Percentiles rank a stretch among this genome's conserved stretches.
Evolutionary conservation across 2,797 vertebrate genomes (phyloP).

Genomic region (Characodon lateralis): DNA sequence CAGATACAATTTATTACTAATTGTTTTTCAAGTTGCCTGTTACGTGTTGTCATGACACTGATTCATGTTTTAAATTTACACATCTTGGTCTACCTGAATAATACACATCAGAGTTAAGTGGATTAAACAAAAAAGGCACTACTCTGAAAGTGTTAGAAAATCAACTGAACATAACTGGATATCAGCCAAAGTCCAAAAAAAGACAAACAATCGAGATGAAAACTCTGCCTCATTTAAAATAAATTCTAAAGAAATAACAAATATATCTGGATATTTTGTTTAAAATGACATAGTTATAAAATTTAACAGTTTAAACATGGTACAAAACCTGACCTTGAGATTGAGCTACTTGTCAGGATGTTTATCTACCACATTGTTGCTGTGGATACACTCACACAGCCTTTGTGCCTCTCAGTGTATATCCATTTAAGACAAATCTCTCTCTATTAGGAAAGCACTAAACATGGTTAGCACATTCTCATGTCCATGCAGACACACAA

Average conservation of each 20-base stretch:
- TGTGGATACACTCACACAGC: constrained; percentile 6
- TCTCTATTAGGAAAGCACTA: constrained; percentile 64
- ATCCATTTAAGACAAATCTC: constrained; percentile 34
- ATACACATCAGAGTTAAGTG: neutral
- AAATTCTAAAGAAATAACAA: neutral
- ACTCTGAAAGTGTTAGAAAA: neutral
- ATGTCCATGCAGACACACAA: constrained; percentile 35
- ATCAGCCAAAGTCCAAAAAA: neutral
- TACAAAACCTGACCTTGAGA: neutral
- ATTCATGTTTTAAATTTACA: neutral
- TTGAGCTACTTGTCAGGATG: neutral
- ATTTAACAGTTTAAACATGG: neutral
- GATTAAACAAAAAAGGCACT: neutral
- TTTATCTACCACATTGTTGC: neutral
- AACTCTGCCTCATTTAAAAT: neutral
- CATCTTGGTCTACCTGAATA: neutral
- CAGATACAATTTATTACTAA: neutral
- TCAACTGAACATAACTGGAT: neutral
- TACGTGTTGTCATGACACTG: neutral
- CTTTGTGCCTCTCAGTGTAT: constrained; percentile 6
- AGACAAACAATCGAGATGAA: neutral
- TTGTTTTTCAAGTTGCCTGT: neutral
- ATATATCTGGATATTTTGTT: neutral
- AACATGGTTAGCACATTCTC: constrained; percentile 49
- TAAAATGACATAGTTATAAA: neutral